A percentile compares a stretch with the other conserved stretches of the same genome.
Conservation (phyloP, 2,797 vertebrate species). For the Aplochiton taeniatus region DNA sequence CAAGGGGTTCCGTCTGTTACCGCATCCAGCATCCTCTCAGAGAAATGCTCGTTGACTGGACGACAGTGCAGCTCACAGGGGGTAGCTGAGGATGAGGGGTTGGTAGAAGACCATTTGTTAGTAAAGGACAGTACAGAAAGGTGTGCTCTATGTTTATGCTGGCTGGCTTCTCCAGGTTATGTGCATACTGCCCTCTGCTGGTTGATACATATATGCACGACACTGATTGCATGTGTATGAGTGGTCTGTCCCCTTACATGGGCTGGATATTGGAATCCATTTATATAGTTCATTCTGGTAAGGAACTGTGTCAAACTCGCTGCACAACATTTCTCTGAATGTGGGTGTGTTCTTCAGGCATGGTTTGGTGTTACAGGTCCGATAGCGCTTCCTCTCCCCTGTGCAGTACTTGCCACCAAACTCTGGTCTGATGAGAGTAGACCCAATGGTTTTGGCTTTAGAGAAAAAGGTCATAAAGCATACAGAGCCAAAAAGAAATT, state of each 20-base stretch:
- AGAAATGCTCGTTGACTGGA: constrained; percentile 83
- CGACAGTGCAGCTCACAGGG: constrained; percentile 94
- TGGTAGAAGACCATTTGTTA: background rate
- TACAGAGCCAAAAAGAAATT: background rate
- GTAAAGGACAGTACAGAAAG: background rate
- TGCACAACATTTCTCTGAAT: constrained; percentile 97
- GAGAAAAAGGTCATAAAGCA: background rate
- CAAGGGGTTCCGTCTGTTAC: constrained; percentile 95
- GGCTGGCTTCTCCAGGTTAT: background rate
- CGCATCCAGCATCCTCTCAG: constrained; percentile 93
- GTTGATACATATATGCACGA: constrained; percentile 22
- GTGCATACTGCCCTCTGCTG: constrained; percentile 60
- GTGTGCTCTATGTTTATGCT: background rate
- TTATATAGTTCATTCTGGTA: constrained; percentile 91
- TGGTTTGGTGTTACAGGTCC: constrained; percentile 84
- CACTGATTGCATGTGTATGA: background rate
- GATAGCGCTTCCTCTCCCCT: constrained; percentile 91
- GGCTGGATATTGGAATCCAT: constrained; percentile 87
- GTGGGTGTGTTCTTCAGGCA: constrained; percentile 78
- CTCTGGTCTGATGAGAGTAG: constrained; percentile 78
- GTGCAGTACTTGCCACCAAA: constrained; percentile 96
- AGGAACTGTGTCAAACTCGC: constrained; percentile 93
- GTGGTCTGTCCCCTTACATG: constrained; percentile 65
- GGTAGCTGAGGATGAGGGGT: constrained; percentile 67
- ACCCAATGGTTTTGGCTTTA: too few relatives aligned